These are phyloP conservation scores for Lypha dubia DNA, from an alignment of 2,888 invertebrate species.

Conservation along the genomic window DNA sequence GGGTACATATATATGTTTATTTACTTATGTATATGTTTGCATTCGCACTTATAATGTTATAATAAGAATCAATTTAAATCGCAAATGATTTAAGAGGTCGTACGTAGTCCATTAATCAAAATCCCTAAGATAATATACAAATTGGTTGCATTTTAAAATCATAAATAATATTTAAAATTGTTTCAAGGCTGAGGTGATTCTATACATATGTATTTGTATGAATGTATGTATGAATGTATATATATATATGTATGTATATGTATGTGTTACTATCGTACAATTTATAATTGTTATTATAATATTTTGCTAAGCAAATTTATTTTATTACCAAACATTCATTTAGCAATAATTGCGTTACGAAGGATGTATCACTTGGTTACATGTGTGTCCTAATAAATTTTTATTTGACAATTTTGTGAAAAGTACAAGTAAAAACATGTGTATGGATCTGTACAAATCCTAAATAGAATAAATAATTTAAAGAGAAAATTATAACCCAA, in stretches of 20 bases:
- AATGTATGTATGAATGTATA: background rate
- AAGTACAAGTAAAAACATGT: background rate
- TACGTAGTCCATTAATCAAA: too few species aligned
- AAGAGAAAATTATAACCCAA: background rate
- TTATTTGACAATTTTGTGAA: slow-evolving; percentile 15
- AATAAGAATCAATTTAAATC: too few species aligned
- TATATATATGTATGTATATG: background rate
- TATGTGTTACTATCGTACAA: background rate
- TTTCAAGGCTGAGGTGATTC: too few species aligned
- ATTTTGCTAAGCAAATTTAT: background rate
- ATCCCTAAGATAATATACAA: too few species aligned
- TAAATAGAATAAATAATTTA: background rate
- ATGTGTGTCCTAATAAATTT: slow-evolving; percentile 43
- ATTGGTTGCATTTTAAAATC: too few species aligned
- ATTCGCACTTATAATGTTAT: too few species aligned
- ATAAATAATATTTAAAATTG: too few species aligned
- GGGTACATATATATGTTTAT: too few species aligned
- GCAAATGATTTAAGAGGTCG: too few species aligned
- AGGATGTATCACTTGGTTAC: slow-evolving; percentile 21
- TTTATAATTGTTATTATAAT: background rate
- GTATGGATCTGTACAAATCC: background rate
- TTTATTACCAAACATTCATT: background rate
- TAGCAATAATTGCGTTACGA: background rate
- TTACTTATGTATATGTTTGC: too few species aligned
- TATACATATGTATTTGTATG: too few species aligned